Conservation (phyloP, 2,888 invertebrate species). For the Macrosoma leucophasiata region DNA sequence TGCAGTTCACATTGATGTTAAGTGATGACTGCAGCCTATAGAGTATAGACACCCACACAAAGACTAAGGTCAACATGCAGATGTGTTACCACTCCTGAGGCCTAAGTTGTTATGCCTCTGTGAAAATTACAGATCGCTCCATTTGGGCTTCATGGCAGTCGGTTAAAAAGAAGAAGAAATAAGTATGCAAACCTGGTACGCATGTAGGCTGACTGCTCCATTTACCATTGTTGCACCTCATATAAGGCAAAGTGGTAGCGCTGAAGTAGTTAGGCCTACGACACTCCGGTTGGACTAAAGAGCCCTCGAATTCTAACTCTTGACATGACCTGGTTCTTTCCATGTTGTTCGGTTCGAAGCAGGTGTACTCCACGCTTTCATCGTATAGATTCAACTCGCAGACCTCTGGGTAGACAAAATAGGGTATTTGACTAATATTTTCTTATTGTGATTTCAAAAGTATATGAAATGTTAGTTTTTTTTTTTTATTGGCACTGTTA, state of each 20-base stretch:
- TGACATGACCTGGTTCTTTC: not conserved
- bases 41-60: too few species aligned
- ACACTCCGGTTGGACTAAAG: conserved; percentile 1
- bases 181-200: not conserved
- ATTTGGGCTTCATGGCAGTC: not conserved
- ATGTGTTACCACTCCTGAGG: not conserved
- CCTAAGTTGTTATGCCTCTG: not conserved
- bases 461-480: too few species aligned
- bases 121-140: not conserved
- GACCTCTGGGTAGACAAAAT: not conserved
- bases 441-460: too few species aligned
- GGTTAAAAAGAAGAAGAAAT: not conserved
- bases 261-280: conserved; percentile 1
- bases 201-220: not conserved
- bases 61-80: too few species aligned
- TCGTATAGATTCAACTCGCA: not conserved
- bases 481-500: not conserved
- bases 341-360: not conserved
- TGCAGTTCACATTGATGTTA: too few species aligned
- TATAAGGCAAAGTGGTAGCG: not conserved
- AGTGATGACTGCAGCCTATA: too few species aligned
- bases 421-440: not conserved
- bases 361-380: not conserved
- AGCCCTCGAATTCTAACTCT: not conserved
- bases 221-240: not conserved